Base-by-base conservation (phyloP, 2,888 invertebrate genomes). In the Iselma pallidipennis region DNA sequence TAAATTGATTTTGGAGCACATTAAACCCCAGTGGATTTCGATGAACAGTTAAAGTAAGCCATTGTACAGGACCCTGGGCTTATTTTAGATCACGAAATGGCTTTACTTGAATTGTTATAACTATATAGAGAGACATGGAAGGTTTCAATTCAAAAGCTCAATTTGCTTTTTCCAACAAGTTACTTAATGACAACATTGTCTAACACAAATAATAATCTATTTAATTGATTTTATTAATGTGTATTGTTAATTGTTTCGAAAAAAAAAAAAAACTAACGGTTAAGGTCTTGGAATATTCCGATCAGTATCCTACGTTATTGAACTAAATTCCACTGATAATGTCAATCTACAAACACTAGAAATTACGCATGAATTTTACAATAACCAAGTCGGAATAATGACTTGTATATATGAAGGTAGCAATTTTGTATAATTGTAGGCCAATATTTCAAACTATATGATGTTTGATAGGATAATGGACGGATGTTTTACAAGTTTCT, bases 31-130 rank as follows among this genome's bases (percentile, higher is more conserved):
- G 64, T 66, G 77, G 78, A 78, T 79, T 78, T 76, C 78, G 77
- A 76, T 76, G 76, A 78, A 78, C 78, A 76, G 78, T 76, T 77
- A 75, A 77, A 79, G 76, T 79, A 78, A 79, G 77, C 79, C 77
- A 77, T 78, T 78, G 78, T 76, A 78, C 76, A 76, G 74, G 71
- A 71, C 70, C 74, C 10, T 72, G 67, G 71, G 76, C 77, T 78
- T 78, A 78, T 75, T 71, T 42, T 71, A 76, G 78, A 78, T 77
- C 77, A 76, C 76, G 75, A 66, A 76, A 76, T 66, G 76, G 76
- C 73, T 76, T 74, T 75, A 69, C 68, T 69, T 55, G 69, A 72
- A 71, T 67, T 71, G 70, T 68, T 69, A 67, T 69, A 68, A 63
- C 64, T 57, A 9, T 25, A 12, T 2, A 50, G 4, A 28, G 1